phyloP scores from a whole-genome alignment of 2,888 invertebrate species.

The Pachydiplax longipennis region DNA sequence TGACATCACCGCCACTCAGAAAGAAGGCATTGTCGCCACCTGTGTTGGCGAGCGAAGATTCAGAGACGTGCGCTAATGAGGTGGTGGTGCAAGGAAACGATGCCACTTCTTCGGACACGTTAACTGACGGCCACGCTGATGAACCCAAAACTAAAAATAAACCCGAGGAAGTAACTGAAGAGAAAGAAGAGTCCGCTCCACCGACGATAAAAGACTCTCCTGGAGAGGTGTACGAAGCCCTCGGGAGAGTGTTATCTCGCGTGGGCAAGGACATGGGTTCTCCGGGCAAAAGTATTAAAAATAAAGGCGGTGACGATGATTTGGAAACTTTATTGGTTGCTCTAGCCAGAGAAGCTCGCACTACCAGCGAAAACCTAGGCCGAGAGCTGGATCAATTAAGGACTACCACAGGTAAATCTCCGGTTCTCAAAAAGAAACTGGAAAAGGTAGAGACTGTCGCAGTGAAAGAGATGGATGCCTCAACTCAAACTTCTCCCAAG shows the following conservation, averaged over 20 bases:
- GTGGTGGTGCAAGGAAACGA: neutral
- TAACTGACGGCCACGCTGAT: neutral
- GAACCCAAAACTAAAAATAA: neutral
- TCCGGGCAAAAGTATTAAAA: neutral
- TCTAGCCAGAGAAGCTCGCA: conserved; percentile 77
- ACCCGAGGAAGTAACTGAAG: neutral
- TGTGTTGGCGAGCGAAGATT: neutral
- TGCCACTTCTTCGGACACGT: neutral
- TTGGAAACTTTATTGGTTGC: conserved; percentile 77
- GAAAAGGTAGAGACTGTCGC: neutral
- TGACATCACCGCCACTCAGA: neutral
- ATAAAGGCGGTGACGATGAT: conserved; percentile 60
- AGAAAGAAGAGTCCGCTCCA: neutral
- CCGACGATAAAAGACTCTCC: neutral
- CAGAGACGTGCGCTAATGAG: neutral
- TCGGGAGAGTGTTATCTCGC: neutral
- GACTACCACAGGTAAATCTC: neutral
- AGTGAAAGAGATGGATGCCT: neutral
- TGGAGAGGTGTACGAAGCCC: conserved; percentile 10
- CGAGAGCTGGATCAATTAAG: conserved; percentile 65
- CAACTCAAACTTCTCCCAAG: neutral
- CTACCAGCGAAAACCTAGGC: conserved; percentile 74
- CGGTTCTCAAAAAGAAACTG: neutral
- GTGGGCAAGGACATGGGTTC: neutral
- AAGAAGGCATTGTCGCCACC: neutral